Conservation (phyloP, 2,888 invertebrate genomes). For the Drosophila borealis region DNA sequence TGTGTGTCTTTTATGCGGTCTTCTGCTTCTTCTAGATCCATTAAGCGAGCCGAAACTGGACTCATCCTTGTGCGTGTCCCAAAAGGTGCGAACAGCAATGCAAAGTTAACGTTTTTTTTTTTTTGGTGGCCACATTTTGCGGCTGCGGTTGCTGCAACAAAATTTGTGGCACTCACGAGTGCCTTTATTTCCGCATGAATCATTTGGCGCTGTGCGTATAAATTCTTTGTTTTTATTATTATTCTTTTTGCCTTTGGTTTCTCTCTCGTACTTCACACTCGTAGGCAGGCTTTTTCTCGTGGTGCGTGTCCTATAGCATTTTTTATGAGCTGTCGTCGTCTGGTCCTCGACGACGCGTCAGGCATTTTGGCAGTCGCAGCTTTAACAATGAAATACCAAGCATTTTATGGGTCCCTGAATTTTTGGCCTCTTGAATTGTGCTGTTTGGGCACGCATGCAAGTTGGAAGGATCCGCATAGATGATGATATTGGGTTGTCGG, state of each 20-base stretch:
- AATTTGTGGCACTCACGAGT: conserved; percentile 73
- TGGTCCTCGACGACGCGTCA: conserved; percentile 4
- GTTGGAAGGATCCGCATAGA: conserved; percentile 20
- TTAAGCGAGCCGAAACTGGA: conserved; percentile 4
- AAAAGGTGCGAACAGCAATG: conserved; percentile 44
- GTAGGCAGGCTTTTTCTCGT: conserved; percentile 3
- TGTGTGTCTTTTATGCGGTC: conserved; percentile 14
- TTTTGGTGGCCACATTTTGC: conserved; percentile 5
- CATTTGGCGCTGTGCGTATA: conserved; percentile 62
- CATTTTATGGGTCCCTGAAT: conserved; percentile 48
- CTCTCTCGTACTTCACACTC: conserved; percentile 18
- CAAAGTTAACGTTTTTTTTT: conserved; percentile 24
- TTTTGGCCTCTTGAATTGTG: conserved; percentile 55
- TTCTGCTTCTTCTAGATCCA: conserved; percentile 5
- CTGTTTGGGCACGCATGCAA: conserved; percentile 18
- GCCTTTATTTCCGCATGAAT: conserved; percentile 79
- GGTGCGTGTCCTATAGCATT: conserved; percentile 46
- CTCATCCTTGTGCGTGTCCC: conserved; percentile 15
- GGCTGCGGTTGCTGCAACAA: conserved; percentile 58
- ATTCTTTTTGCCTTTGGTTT: conserved; percentile 15
- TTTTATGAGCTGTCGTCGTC: conserved; percentile 60
- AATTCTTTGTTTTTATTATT: conserved; percentile 59
- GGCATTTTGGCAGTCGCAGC: conserved; percentile 27
- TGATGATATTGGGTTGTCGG: conserved; percentile 14
- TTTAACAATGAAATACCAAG: conserved; percentile 62